Percentiles rank a stretch among this genome's conserved stretches.
These are phyloP conservation scores for Phragmatobia fuliginosa DNA, from an alignment of 2,888 invertebrate genomes.

Conservation along the genomic window DNA sequence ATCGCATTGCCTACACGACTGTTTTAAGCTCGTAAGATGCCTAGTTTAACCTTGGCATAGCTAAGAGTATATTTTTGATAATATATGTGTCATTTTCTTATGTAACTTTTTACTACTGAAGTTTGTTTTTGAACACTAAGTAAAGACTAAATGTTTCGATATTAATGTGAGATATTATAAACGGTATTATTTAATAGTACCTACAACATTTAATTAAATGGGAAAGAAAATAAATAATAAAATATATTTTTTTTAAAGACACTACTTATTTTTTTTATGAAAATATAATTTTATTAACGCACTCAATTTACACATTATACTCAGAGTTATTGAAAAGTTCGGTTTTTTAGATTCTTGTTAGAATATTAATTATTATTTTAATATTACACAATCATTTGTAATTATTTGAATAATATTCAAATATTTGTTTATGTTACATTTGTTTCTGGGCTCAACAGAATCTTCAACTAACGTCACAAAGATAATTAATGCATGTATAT, in stretches of 20 bases:
- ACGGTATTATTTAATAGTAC: no score
- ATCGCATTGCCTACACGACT: constrained; percentile 30
- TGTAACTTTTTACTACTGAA: not conserved
- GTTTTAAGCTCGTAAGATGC: constrained; percentile 3
- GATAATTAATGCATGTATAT: not conserved
- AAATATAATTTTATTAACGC: no score
- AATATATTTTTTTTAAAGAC: no score
- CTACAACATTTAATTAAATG: no score
- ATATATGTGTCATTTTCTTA: not conserved
- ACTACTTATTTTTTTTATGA: no score
- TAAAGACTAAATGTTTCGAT: not conserved
- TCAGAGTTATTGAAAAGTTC: no score
- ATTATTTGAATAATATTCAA: no score
- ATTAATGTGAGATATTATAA: not conserved
- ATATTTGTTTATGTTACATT: not conserved
- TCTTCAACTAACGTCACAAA: not conserved
- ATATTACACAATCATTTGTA: no score
- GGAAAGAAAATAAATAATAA: no score
- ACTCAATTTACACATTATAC: no score
- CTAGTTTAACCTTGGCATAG: not conserved
- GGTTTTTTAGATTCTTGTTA: no score
- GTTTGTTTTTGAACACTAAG: not conserved
- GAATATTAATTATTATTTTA: no score
- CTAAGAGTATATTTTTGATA: not conserved
- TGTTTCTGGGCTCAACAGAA: not conserved